Conservation (phyloP, 2,888 invertebrate genomes). For the Hydrotaea cyrtoneurina region DNA sequence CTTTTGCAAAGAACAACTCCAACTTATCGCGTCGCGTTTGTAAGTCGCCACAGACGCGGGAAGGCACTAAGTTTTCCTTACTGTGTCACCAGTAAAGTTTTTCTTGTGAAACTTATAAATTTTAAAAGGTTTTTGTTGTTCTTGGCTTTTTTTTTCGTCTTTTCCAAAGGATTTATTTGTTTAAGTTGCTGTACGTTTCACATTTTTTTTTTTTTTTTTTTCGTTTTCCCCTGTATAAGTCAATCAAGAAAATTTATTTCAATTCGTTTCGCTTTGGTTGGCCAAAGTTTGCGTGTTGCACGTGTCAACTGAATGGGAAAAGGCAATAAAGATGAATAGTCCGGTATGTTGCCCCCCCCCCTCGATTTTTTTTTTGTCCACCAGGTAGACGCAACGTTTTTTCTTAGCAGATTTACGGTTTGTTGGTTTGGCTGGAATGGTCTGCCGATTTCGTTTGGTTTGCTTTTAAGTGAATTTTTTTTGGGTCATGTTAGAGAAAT, state of each 20-base stretch:
- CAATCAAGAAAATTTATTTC: slow-evolving; percentile 38
- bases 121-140: slow-evolving; percentile 11
- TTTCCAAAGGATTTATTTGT: slow-evolving; percentile 18
- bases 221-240: slow-evolving; percentile 17
- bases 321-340: slow-evolving; percentile 22
- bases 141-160: background rate
- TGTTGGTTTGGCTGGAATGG: background rate
- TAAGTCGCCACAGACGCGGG: background rate
- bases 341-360: background rate
- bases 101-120: slow-evolving; percentile 10
- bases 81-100: slow-evolving; percentile 22
- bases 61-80: background rate
- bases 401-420: slow-evolving; percentile 26
- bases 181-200: background rate
- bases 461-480: background rate
- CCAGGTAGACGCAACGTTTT: slow-evolving; percentile 15
- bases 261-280: slow-evolving; percentile 35
- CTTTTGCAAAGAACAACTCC: slow-evolving; percentile 6
- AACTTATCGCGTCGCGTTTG: no score
- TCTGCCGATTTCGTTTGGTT: background rate
- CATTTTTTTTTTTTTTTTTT: background rate
- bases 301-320: slow-evolving; percentile 21
- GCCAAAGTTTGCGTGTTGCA: slow-evolving; percentile 48
- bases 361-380: background rate
- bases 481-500: slow-evolving; percentile 20